Evolutionary conservation across 2,797 vertebrate species (phyloP), one percentile per base, ranked within the genome.

Genomic region (Paguma larvata): DNA sequence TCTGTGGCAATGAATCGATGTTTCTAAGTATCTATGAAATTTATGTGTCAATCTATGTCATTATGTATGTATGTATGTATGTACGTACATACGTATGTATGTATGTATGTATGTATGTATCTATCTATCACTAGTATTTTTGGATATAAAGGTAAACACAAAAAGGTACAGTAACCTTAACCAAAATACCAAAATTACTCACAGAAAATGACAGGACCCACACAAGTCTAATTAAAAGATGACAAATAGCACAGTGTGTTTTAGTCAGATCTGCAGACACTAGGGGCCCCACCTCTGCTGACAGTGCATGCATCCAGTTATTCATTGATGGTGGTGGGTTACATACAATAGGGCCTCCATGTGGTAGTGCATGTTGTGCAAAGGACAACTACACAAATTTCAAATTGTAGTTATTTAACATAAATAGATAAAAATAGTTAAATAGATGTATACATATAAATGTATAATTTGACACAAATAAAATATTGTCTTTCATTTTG

Each of bases 281-380:
- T 16, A 4, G 5, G 56, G 34, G 5, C 1, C 8, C 2, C 11
- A 11, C 4, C 5, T 18, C 23, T 4, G 48, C 9, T 2, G 15
- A 25, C 38, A 11, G 15, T 3, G 1, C 18, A 38, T 2, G 9
- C 5, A 1, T n/a, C 10, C 65, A 41, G 11, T 41, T 27, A 16
- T 51, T 77, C n/a, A 48, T 0, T 27, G 38, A 41, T 15, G 4
- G 5, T 6, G 16, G 4, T 34, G 18, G 2, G 3, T 62, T 48
- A 38, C 3, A 30, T 48, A 44, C 3, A 30, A 3, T 1, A 30
- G 46, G 27, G 11, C 7, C 11, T 80, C 53, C 56, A 82, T 14
- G 34, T 0, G 13, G 6, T 19, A 32, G 8, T 59, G 6, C 6
- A 75, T 27, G 48, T 9, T 44, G 2, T 32, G 85, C 72, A 68